phyloP scores from a whole-genome alignment of 2,113 vertebrate species.

The Seriola rivoliana region DNA sequence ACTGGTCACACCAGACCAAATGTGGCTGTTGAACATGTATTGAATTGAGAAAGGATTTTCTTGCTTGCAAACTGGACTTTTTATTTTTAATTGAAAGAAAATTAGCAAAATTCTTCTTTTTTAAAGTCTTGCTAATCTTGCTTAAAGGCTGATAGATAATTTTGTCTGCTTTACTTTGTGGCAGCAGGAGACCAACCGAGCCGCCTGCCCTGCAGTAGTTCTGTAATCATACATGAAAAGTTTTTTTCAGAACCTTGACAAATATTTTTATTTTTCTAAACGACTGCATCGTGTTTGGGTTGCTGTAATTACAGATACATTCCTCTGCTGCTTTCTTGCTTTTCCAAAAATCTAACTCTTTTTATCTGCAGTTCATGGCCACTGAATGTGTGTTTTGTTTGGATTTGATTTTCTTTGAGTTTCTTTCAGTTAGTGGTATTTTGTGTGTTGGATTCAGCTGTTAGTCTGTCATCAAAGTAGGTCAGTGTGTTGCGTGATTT shows the following conservation, averaged over 20 bases:
- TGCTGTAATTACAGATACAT: conserved; percentile 14
- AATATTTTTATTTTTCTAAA: conserved; percentile 15
- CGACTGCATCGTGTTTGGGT: not conserved
- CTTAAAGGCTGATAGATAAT: not conserved
- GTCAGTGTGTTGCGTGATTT: not conserved
- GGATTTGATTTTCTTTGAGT: not conserved
- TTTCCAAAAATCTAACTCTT: not conserved
- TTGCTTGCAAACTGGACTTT: too few species aligned
- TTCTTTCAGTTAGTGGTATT: conserved; percentile 2
- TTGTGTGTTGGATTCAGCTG: not conserved
- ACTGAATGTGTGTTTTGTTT: conserved; percentile 17
- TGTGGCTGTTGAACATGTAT: too few species aligned
- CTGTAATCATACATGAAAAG: not conserved
- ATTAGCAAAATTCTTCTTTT: too few species aligned
- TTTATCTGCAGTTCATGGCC: conserved; percentile 23
- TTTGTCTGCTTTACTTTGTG: conserved; percentile 6
- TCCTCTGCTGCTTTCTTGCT: conserved; percentile 1
- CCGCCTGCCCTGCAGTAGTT: conserved; percentile 2
- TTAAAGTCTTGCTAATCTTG: not conserved
- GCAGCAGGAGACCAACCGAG: conserved; percentile 6
- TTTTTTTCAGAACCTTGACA: not conserved
- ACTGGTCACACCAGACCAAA: too few species aligned
- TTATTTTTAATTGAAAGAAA: too few species aligned
- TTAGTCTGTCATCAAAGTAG: not conserved
- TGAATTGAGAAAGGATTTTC: too few species aligned